These are phyloP conservation scores for Dimorphilus gyrociliatus DNA, from an alignment of 2,888 invertebrate species.

Conservation along the genomic window DNA sequence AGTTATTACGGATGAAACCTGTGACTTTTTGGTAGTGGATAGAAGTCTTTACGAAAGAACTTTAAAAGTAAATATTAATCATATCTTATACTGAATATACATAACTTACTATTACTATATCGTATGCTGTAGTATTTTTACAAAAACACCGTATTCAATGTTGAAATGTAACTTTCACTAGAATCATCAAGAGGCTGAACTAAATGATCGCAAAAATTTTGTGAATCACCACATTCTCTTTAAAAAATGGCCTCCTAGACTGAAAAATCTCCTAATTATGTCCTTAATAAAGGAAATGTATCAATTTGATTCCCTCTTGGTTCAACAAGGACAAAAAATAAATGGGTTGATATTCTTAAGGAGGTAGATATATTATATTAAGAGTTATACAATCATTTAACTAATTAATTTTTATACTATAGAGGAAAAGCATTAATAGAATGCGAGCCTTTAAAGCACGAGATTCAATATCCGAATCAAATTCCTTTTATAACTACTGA, in stretches of 20 bases:
- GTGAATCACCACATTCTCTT: constrained; percentile 26
- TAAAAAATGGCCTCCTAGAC: constrained; percentile 17
- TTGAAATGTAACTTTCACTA: constrained; percentile 6
- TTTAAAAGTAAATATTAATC: constrained; percentile 16
- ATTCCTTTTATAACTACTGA: constrained; percentile 24
- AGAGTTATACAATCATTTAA: not conserved
- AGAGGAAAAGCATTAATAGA: constrained; percentile 25
- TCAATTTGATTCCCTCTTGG: constrained; percentile 20
- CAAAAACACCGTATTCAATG: not conserved
- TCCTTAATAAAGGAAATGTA: constrained; percentile 23
- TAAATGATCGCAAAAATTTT: constrained; percentile 19
- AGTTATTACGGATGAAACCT: constrained; percentile 21
- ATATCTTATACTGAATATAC: not conserved
- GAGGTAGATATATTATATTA: constrained; percentile 12
- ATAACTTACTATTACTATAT: not conserved
- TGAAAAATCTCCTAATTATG: constrained; percentile 25
- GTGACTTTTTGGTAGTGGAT: constrained; percentile 25
- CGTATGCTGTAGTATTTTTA: not conserved
- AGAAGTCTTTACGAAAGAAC: constrained; percentile 23
- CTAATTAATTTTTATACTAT: constrained; percentile 6
- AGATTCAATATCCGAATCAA: constrained; percentile 19
- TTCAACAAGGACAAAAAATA: constrained; percentile 23
- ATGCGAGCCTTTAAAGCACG: constrained; percentile 21
- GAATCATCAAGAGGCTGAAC: constrained; percentile 23
- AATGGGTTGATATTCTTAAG: constrained; percentile 22